Conservation (phyloP, 2,888 invertebrate genomes). For the Cenopis cana region DNA sequence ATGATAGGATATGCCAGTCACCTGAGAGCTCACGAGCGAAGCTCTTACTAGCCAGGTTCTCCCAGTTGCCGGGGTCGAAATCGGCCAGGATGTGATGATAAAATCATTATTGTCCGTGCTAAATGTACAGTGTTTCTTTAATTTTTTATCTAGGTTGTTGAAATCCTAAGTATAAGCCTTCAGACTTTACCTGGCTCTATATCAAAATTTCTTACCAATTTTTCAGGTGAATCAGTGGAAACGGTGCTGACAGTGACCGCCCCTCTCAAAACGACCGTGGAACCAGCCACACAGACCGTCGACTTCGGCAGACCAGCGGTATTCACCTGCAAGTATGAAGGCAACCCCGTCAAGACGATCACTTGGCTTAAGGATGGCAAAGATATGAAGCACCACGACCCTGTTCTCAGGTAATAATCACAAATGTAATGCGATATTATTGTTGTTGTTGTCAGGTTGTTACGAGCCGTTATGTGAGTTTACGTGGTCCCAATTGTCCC, state of each 20-base stretch:
- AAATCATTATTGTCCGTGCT: background rate
- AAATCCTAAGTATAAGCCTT: background rate
- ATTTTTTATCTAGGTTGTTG: background rate
- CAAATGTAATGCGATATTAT: no score
- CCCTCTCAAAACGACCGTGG: conserved; percentile 94
- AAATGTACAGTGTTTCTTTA: background rate
- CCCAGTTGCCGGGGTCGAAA: no score
- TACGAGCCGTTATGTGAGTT: no score
- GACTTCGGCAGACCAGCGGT: conserved; percentile 97
- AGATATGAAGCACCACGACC: conserved; percentile 92
- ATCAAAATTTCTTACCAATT: conserved; percentile 49
- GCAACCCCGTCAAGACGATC: conserved; percentile 95
- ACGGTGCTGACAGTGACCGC: conserved; percentile 97
- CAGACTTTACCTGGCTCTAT: background rate
- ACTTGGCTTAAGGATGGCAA: conserved; percentile 97
- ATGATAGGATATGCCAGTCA: no score
- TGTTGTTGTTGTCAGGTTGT: no score
- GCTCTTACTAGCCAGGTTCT: no score
- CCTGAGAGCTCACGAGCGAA: no score
- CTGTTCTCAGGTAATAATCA: conserved; percentile 85
- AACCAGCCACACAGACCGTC: conserved; percentile 95
- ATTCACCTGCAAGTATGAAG: conserved; percentile 95
- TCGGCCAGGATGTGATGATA: no score
- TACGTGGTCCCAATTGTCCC: no score
- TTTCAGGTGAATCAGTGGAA: conserved; percentile 95